Evolutionary conservation across 1,140 invertebrate genomes (phyloP), one percentile per base, ranked within the genome.

Genomic region (Elysia chlorotica): DNA sequence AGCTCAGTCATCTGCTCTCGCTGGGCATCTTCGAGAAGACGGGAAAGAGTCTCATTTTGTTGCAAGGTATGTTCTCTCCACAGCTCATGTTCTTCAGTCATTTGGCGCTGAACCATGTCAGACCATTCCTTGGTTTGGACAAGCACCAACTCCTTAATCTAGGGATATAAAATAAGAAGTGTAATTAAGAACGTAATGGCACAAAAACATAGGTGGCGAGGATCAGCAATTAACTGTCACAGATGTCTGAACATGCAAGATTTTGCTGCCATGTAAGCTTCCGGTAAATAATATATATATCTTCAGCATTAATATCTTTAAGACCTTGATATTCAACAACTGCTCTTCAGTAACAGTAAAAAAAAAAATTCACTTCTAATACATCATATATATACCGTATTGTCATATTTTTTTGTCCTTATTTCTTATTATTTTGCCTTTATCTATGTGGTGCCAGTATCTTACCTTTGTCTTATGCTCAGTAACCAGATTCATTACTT

Each of bases 91-190:
- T 98, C 95, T 86, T 98, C 96, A 53, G 92, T 92, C n/a, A 95
- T 90, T 80, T 99, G 97, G 28, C 92, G 90, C 74, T 93, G 92
- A 57, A 95, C 92, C 88, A 99, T 91, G 78, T 95, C 93, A 41
- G 94, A 95, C 96, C 97, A 99, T 79, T 98, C 95, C 14, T 91
- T 88, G 0, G 96, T 97, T 88, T 99, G 97, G 10, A 85, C 84
- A 38, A 78, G 73, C 28, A 87, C 84, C 57, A 87, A 63, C 59
- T 83, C 82, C 38, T 79, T 78, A 28, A 86, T 76, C 79, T 83
- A 68, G 2, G 54, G n/a, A n/a, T n/a, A n/a, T n/a, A n/a, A n/a
- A 59, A 25, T 25, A 59, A 17, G 28, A 31, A 21, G n/a, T 36
- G 23, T 28, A 68, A 4, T 3, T 17, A 68, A 6, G 19, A 2